phyloP scores from a whole-genome alignment of 1,140 invertebrate genomes.

The Diorhabda carinulata region DNA sequence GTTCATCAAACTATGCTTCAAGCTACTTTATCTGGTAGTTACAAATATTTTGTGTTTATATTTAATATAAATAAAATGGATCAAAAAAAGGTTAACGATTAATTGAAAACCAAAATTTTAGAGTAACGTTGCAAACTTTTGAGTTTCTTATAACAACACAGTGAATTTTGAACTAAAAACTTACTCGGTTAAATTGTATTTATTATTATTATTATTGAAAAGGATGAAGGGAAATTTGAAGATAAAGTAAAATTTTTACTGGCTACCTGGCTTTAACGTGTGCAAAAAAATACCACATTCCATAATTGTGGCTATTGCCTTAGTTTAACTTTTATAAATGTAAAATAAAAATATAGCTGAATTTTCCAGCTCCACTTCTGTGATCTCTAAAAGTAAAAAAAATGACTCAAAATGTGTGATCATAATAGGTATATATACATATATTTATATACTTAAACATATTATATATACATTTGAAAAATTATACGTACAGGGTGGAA shows the following conservation, averaged over 20 bases:
- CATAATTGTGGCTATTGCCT: constrained; percentile 16
- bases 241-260: not conserved
- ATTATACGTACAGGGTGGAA: constrained; percentile 24
- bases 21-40: too few species aligned
- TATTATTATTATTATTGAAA: too few species aligned
- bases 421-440: constrained; percentile 26
- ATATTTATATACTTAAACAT: constrained; percentile 23
- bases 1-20: too few species aligned
- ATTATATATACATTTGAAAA: constrained; percentile 25
- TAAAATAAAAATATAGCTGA: constrained; percentile 27
- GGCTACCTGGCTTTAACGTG: not conserved
- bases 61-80: too few species aligned
- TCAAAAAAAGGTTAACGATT: too few species aligned
- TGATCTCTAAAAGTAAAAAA: constrained; percentile 45
- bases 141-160: too few species aligned
- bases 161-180: too few species aligned
- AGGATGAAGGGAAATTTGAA: too few species aligned
- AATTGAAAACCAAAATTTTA: too few species aligned
- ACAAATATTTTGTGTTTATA: too few species aligned
- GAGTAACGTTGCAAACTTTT: too few species aligned
- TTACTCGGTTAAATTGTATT: too few species aligned
- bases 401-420: constrained; percentile 47
- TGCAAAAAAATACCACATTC: constrained; percentile 15
- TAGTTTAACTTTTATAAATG: constrained; percentile 12
- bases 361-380: constrained; percentile 45